Evolutionary conservation across 2,113 vertebrate species (phyloP).

Genomic region (Spea bombifrons): DNA sequence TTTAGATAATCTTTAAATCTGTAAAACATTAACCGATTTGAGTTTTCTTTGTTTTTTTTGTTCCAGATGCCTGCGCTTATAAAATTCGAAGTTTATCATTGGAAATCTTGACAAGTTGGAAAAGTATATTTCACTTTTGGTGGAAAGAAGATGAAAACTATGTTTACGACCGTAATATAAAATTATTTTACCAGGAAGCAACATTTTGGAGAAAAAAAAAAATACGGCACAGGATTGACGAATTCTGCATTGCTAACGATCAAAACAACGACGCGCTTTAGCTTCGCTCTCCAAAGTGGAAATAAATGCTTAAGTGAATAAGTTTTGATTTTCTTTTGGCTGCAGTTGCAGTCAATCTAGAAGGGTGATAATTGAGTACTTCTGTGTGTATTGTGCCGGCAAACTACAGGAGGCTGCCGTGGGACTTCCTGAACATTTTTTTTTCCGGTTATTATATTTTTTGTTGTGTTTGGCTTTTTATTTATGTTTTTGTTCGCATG

Average conservation of each 20-base stretch:
- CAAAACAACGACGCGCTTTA: background rate
- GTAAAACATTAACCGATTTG: slow-evolving; percentile 13
- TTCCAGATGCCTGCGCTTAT: slow-evolving; percentile 17
- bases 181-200: background rate
- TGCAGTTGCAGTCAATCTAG: background rate
- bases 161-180: background rate
- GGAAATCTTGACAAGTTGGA: background rate
- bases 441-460: background rate
- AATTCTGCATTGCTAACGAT: background rate
- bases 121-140: background rate
- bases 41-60: slow-evolving; percentile 18
- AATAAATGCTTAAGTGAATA: slow-evolving; percentile 23
- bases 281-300: background rate
- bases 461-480: background rate
- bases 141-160: background rate
- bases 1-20: background rate
- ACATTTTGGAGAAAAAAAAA: background rate
- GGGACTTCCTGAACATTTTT: background rate
- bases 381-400: slow-evolving; percentile 8
- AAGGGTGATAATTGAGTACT: slow-evolving; percentile 24
- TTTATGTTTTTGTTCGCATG: background rate
- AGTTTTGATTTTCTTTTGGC: slow-evolving; percentile 18
- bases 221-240: background rate
- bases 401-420: background rate
- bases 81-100: background rate